Percentiles rank a stretch among this genome's conserved stretches.
Conservation (phyloP, 2,113 vertebrate genomes). For the Pollachius pollachius region DNA sequence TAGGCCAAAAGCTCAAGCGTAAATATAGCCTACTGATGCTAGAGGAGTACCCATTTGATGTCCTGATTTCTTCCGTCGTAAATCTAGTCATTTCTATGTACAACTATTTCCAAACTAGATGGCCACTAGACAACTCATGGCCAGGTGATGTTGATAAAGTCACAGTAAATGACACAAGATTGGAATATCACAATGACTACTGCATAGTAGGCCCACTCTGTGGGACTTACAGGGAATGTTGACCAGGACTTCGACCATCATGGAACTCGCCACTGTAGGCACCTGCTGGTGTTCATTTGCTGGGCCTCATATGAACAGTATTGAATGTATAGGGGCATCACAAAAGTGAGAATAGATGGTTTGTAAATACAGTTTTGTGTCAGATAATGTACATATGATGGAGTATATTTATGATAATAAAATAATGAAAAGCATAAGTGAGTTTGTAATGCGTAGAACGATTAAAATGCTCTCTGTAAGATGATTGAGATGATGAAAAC, state of each 20-base stretch:
- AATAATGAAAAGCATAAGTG: conserved; percentile 41
- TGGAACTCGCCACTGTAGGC: no score
- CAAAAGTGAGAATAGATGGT: conserved; percentile 49
- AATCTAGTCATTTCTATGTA: no score
- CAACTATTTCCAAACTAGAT: no score
- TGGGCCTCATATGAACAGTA: conserved; percentile 48
- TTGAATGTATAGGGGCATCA: conserved; percentile 53
- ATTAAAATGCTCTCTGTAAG: not conserved
- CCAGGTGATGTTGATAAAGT: no score
- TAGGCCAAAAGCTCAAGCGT: conserved; percentile 55
- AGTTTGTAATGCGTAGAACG: conserved; percentile 19
- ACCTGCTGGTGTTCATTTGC: conserved; percentile 47
- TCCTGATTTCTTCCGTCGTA: no score
- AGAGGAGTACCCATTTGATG: conserved; percentile 23
- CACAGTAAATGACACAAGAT: no score
- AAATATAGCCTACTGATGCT: conserved; percentile 48
- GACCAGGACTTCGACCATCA: no score
- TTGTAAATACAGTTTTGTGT: conserved; percentile 57
- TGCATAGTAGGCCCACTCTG: no score
- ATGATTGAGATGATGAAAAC: not conserved
- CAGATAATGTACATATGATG: conserved; percentile 70
- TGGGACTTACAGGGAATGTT: no score
- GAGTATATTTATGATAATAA: conserved; percentile 78
- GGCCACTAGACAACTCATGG: no score
- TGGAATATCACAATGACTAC: no score